Evolutionary conservation across 1,140 invertebrate species (phyloP).

Genomic region (Caenorhabditis brenneri): DNA sequence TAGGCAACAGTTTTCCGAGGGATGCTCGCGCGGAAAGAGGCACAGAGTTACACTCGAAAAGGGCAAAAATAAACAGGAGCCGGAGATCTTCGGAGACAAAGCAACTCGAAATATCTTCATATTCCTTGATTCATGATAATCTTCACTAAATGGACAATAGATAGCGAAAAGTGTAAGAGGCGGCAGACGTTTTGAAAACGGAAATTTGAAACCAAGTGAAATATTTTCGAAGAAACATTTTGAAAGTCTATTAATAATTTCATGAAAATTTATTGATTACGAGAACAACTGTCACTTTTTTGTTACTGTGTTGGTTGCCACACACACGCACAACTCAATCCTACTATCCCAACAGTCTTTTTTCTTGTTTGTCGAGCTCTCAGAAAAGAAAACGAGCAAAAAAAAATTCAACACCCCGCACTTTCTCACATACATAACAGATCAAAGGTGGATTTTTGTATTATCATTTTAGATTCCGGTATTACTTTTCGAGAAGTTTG

Average conservation of each 20-base stretch:
- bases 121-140: background rate
- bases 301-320: background rate
- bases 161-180: too few relatives aligned
- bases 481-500: too few relatives aligned
- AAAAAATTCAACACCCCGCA: background rate
- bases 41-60: background rate
- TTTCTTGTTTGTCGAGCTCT: conserved; percentile 29
- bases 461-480: background rate
- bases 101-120: background rate
- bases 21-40: background rate
- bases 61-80: conserved; percentile 25
- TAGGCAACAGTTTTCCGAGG: background rate
- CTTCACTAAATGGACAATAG: too few relatives aligned
- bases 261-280: background rate
- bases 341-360: background rate
- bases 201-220: too few relatives aligned
- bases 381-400: background rate
- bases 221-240: too few relatives aligned
- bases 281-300: conserved; percentile 16
- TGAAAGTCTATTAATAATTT: too few relatives aligned
- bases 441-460: background rate
- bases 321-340: background rate
- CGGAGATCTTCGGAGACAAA: conserved; percentile 34
- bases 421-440: background rate
- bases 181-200: too few relatives aligned